These are phyloP conservation scores for Epinephelus awoara DNA, from an alignment of 2,797 vertebrate genomes.

Conservation along the genomic window DNA sequence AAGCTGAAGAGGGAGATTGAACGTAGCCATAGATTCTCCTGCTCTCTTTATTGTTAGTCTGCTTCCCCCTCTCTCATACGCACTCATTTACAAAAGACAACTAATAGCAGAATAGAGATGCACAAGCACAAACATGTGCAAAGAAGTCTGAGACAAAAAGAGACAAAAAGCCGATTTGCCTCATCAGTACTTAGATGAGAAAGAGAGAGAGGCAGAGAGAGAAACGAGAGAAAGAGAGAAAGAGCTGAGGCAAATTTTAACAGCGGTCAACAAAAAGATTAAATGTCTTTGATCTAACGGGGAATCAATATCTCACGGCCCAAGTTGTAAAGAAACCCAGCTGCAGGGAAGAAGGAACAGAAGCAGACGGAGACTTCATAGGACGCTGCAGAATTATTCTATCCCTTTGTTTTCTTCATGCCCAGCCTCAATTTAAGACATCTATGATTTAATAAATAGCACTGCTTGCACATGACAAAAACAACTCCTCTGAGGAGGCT, in stretches of 20 bases:
- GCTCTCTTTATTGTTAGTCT: background rate
- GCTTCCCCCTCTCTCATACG: background rate
- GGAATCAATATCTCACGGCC: conserved; percentile 39
- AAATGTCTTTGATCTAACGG: conserved; percentile 34
- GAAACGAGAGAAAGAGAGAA: conserved; percentile 8
- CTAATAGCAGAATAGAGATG: background rate
- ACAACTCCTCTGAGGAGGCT: background rate
- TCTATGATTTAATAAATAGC: conserved; percentile 6
- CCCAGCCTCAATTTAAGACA: background rate
- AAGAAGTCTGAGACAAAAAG: background rate
- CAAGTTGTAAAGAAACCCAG: conserved; percentile 9
- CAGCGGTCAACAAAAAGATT: conserved; percentile 41
- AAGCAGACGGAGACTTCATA: background rate
- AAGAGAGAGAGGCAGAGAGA: conserved; percentile 20
- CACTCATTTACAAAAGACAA: background rate
- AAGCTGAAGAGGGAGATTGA: conserved; percentile 23
- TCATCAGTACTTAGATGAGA: conserved; percentile 44
- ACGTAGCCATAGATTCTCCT: background rate
- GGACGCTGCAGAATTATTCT: background rate
- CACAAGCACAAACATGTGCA: background rate
- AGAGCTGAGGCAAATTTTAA: conserved; percentile 26
- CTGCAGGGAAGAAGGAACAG: background rate
- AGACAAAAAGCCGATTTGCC: conserved; percentile 24
- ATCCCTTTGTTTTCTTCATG: background rate
- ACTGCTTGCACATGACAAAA: background rate